Base-by-base conservation (phyloP, 2,113 vertebrate genomes). In the Neodon shergylaensis region DNA sequence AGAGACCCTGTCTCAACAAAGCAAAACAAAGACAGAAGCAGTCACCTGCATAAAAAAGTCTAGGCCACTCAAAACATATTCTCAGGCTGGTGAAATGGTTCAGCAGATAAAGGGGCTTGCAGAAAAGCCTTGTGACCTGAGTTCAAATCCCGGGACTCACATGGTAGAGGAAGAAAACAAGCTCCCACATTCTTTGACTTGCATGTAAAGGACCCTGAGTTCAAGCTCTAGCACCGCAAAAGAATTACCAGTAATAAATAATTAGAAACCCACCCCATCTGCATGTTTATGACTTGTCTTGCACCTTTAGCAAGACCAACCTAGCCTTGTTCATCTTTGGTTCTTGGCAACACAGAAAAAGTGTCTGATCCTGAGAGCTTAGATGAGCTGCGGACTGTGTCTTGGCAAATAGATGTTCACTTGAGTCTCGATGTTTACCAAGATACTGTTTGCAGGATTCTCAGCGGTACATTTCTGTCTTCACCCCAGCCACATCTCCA, bases 271-370 rank as follows among this genome's bases (percentile, higher is more conserved):
- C 5, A n/a, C 12, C n/a, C 81, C 10, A n/a, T 49, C 42, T 16
- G 12, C 21, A 52, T 42, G 7, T 21, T 89, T 8, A 3, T 49
- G 39, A 39, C 82, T 90, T 90, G 65, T 95, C 70, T 87, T 92
- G 68, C 10, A 68, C 26, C 24, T 11, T 95, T 83, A 83, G 73
- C 82, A 88, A 89, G 84, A 89, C 77, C 52, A 95, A 39, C 39
- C 14, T 0, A 21, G 14, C 44, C 28, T 88, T 52, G 61, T 90
- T 70, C 52, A 31, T 70, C 87, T 94, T 87, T 88, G 84, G 73
- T 47, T 87, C 68, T 13, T 28, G n/a, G 21, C 52, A 61, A 39
- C 84, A 33, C 68, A 76, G 88, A 96, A 65, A 12, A 92, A n/a
- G 54, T 70, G 58, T 26, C 70, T 87, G 39, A 61, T 91, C 81